Evolutionary conservation across 2,888 invertebrate genomes (phyloP).

Genomic region (Brachyptera putata): DNA sequence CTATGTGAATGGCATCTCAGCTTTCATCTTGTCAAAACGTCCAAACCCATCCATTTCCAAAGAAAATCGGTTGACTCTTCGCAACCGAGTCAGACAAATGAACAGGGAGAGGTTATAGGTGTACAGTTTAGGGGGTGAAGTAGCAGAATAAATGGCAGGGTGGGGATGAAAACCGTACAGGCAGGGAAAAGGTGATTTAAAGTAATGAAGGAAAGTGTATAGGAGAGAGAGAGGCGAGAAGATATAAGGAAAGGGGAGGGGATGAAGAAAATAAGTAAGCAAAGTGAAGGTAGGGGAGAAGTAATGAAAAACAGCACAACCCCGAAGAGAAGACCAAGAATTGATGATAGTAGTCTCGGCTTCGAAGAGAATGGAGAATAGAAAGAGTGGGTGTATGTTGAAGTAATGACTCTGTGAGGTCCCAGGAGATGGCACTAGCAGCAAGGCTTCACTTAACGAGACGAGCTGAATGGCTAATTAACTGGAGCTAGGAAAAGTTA

Average conservation of each 20-base stretch:
- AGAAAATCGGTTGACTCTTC: slow-evolving; percentile 8
- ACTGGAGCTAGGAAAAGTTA: no score
- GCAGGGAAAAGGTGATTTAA: slow-evolving; percentile 2
- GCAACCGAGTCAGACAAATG: background rate
- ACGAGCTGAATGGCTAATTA: slow-evolving; percentile 4
- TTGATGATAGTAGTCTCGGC: slow-evolving; percentile 17
- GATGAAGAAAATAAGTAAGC: background rate
- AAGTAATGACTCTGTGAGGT: slow-evolving; percentile 1
- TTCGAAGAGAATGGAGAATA: background rate
- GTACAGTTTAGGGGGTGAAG: background rate
- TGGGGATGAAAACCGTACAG: background rate
- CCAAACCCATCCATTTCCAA: no score
- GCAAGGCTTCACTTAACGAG: background rate
- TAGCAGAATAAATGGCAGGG: background rate
- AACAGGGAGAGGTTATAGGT: slow-evolving; percentile 1
- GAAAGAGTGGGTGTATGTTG: no score
- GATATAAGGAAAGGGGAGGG: slow-evolving; percentile 3
- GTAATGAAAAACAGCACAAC: slow-evolving; percentile 15
- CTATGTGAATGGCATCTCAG: no score
- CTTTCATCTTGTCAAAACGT: no score
- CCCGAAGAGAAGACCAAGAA: slow-evolving; percentile 8
- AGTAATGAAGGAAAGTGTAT: slow-evolving; percentile 6
- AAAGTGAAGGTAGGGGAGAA: background rate
- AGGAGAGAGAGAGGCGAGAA: background rate
- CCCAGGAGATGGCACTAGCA: background rate